phyloP scores from a whole-genome alignment of 2,797 vertebrate genomes.

The Anguilla megastoma region DNA sequence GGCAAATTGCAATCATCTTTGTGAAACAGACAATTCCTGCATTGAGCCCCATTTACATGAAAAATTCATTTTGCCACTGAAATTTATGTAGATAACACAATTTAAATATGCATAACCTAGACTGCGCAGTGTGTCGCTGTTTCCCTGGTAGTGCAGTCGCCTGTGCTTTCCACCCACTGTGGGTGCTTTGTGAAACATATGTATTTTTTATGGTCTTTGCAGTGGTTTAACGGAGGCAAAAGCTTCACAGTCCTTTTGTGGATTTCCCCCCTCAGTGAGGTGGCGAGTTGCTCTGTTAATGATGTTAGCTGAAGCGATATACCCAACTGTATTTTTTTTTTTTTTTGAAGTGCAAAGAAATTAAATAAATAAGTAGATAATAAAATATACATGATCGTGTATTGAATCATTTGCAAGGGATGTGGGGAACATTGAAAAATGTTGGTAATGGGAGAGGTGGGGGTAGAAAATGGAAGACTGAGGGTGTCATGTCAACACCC shows the following conservation, averaged over 20 bases:
- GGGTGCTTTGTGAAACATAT: too few relatives aligned
- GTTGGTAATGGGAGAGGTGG: neutral
- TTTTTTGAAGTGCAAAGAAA: neutral
- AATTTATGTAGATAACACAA: too few relatives aligned
- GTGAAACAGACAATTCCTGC: too few relatives aligned
- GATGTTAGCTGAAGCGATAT: neutral
- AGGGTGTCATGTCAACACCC: neutral
- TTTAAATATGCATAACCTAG: too few relatives aligned
- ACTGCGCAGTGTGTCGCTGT: too few relatives aligned
- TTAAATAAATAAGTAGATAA: neutral
- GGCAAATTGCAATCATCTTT: too few relatives aligned
- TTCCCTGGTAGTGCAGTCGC: too few relatives aligned
- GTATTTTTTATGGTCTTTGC: too few relatives aligned
- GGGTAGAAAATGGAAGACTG: neutral
- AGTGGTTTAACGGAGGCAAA: neutral
- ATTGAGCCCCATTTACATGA: too few relatives aligned
- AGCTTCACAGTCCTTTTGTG: neutral
- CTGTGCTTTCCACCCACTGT: too few relatives aligned
- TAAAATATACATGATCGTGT: neutral
- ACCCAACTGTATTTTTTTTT: neutral
- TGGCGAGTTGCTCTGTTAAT: neutral
- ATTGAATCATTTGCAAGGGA: neutral
- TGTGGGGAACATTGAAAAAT: neutral
- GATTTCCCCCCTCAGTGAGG: neutral
- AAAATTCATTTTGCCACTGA: too few relatives aligned